Base-by-base conservation (phyloP, 2,797 vertebrate species). In the Sebastes minor region DNA sequence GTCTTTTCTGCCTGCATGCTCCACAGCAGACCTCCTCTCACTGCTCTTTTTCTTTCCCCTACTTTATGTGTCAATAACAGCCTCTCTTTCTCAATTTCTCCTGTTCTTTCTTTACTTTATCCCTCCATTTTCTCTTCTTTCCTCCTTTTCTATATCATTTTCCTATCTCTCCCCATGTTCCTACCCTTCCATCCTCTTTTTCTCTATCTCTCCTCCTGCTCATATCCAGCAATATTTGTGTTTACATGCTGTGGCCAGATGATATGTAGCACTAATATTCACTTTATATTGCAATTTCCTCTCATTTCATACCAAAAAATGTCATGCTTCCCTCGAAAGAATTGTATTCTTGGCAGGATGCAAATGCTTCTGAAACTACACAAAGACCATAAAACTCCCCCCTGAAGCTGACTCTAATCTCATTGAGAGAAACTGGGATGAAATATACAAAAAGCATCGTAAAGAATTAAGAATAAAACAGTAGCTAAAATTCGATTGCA, bases 1-100 rank as follows among this genome's bases (percentile, higher is more conserved):
- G 4, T 80, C 28, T 76, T 65, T 59, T 81, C 76, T 77, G 38
- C 66, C 56, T 71, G 25, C 66, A 23, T 74, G n/a, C 71, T 67
- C 65, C 53, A 35, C 1, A 52, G 20, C 23, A 53, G 28, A 72
- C 18, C 35, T 61, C 46, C 3, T 67, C 38, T 66, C 16, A 2
- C 13, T 71, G 35, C 38, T 57, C 56, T 61, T 65, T 57, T 68
- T 52, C 11, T 3, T 13, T 62, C 46, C 27, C 23, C 14, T 28
- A 27, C 62, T 75, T 18, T 22, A 66, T 23, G 8, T 49, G 20
- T 74, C 74, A 62, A 16, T 72, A 69, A 27, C 3, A 27, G 1
- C 32, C 46, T 4, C 6, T 25, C 27, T 64, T 11, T 64, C 2
- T 46, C 42, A 18, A 18, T 46, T 46, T 46, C 7, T 2, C 23